Evolutionary conservation across 2,888 invertebrate species (phyloP).

Genomic region (Hypomecis punctinalis): DNA sequence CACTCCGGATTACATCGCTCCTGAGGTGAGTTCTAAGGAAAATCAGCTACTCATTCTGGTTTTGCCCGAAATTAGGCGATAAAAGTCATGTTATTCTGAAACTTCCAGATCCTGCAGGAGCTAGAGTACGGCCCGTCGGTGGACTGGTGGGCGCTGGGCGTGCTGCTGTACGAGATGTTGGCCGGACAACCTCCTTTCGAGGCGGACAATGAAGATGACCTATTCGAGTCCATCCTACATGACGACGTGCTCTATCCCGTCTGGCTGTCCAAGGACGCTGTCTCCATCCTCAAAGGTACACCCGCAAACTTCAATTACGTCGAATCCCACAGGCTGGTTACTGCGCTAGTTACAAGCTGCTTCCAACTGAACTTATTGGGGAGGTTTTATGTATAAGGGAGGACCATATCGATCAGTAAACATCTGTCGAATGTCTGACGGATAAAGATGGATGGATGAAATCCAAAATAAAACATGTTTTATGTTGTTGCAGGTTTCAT

Average conservation of each 20-base stretch:
- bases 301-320: too few species aligned
- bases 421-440: too few species aligned
- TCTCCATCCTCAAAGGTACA: slow-evolving; percentile 74
- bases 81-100: neutral
- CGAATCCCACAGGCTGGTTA: too few species aligned
- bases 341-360: too few species aligned
- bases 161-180: slow-evolving; percentile 99
- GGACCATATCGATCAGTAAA: too few species aligned
- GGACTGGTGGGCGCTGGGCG: slow-evolving; percentile 99
- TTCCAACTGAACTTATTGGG: too few species aligned
- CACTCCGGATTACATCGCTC: slow-evolving; percentile 99
- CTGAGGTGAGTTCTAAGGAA: slow-evolving; percentile 92
- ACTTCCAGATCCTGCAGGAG: slow-evolving; percentile 92
- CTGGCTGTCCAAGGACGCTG: slow-evolving; percentile 87
- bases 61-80: too few species aligned
- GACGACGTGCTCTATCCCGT: slow-evolving; percentile 99
- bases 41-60: too few species aligned
- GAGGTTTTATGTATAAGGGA: too few species aligned
- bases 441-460: neutral
- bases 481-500: slow-evolving; percentile 89
- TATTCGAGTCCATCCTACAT: slow-evolving; percentile 99
- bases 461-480: neutral
- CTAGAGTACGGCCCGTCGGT: slow-evolving; percentile 95
- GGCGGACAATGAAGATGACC: slow-evolving; percentile 99
- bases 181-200: slow-evolving; percentile 99